phyloP scores from a whole-genome alignment of 1,140 invertebrate species.

The Zaprionus camerounensis region DNA sequence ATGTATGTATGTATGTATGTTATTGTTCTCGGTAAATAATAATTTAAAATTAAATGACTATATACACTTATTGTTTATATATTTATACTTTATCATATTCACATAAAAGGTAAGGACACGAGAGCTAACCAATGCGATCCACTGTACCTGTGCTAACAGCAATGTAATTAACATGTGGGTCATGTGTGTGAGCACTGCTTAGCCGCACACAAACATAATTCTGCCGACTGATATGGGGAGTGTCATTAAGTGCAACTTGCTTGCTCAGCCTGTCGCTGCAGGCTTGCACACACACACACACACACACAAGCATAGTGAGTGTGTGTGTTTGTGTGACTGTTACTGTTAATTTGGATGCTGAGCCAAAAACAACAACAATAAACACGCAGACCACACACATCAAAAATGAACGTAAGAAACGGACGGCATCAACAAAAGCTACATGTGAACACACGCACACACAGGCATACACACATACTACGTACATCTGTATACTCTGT shows the following conservation, averaged over 20 bases:
- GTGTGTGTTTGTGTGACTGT: neutral
- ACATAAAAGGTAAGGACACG: neutral
- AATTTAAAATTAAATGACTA: neutral
- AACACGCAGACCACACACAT: conserved; percentile 18
- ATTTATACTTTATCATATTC: neutral
- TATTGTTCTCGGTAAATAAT: neutral
- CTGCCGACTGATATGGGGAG: conserved; percentile 31
- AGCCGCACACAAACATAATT: conserved; percentile 26
- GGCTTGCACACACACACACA: conserved; percentile 21
- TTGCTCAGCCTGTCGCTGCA: conserved; percentile 17
- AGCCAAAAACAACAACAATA: conserved; percentile 33
- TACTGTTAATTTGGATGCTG: conserved; percentile 33
- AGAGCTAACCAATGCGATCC: neutral
- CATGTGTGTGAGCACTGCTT: conserved; percentile 23
- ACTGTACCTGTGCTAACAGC: neutral
- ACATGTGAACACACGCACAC: conserved; percentile 40
- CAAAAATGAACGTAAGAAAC: conserved; percentile 22
- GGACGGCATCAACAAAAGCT: conserved; percentile 60
- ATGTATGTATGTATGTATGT: no score
- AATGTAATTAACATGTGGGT: conserved; percentile 36
- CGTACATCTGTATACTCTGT: conserved; percentile 29
- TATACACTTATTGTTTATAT: neutral
- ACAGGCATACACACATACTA: neutral
- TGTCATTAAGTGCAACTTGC: conserved; percentile 35
- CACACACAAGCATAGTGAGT: neutral